Conservation (phyloP, 1,140 invertebrate species). For the Varroa destructor region DNA sequence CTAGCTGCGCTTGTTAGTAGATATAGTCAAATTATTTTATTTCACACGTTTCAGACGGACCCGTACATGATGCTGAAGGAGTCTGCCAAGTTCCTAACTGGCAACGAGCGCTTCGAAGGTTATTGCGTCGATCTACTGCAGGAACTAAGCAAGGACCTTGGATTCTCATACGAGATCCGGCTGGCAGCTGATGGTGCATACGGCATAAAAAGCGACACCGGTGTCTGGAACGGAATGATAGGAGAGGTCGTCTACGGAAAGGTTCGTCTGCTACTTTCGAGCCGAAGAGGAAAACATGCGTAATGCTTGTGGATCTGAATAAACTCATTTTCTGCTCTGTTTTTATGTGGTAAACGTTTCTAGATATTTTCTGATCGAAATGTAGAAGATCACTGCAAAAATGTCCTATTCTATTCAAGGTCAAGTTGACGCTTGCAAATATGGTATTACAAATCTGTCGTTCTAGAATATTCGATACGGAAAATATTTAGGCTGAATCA, state of each 20-base stretch:
- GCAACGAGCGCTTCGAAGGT: conserved; percentile 57
- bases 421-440: too few species aligned
- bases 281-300: neutral
- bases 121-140: conserved; percentile 65
- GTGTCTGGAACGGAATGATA: conserved; percentile 37
- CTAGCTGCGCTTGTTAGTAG: too few species aligned
- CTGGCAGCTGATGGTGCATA: conserved; percentile 33
- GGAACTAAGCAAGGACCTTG: conserved; percentile 30
- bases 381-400: too few species aligned
- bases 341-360: neutral
- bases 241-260: conserved; percentile 35
- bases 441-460: too few species aligned
- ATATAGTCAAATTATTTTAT: too few species aligned
- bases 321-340: neutral
- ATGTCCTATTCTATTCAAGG: too few species aligned
- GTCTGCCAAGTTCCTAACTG: conserved; percentile 45
- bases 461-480: too few species aligned
- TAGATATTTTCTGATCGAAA: neutral
- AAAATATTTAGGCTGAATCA: too few species aligned
- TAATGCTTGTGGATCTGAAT: neutral
- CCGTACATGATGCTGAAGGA: conserved; percentile 36
- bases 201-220: conserved; percentile 33
- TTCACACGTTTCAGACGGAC: conserved; percentile 30
- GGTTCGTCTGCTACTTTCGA: conserved; percentile 26
- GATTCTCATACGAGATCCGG: conserved; percentile 35